A percentile compares a stretch with the other conserved stretches of the same genome.
phyloP scores from a whole-genome alignment of 2,113 vertebrate species.

The Silurus asotus region DNA sequence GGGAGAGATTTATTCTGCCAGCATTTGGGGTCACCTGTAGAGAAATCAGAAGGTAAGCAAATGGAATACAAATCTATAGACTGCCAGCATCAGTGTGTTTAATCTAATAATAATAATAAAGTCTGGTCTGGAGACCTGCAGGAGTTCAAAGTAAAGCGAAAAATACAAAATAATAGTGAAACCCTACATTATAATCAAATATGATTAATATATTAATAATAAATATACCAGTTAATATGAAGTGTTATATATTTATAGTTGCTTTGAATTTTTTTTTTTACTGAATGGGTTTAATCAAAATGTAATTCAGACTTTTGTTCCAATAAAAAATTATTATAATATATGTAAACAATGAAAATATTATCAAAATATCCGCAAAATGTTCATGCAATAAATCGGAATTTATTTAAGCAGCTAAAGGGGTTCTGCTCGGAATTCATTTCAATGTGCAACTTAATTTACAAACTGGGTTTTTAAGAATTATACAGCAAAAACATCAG shows the following conservation, averaged over 20 bases:
- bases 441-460: background rate
- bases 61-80: conserved; percentile 34
- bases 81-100: background rate
- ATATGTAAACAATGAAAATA: background rate
- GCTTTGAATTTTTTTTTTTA: background rate
- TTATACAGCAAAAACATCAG: background rate
- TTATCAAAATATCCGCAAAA: background rate
- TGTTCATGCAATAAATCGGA: background rate
- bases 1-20: conserved; percentile 99
- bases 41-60: conserved; percentile 5
- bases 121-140: background rate
- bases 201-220: too few species aligned
- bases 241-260: background rate
- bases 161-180: too few species aligned
- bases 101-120: background rate
- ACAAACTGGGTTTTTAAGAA: background rate
- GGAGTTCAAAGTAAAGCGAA: background rate
- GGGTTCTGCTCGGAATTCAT: background rate
- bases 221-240: too few species aligned
- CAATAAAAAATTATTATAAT: background rate
- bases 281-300: background rate
- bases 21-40: conserved; percentile 93
- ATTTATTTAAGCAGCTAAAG: background rate
- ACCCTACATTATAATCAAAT: too few species aligned
- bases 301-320: background rate